Evolutionary conservation across 2,797 vertebrate genomes (phyloP), one percentile per base, ranked within the genome.

Genomic region (Onychomys arenicola): DNA sequence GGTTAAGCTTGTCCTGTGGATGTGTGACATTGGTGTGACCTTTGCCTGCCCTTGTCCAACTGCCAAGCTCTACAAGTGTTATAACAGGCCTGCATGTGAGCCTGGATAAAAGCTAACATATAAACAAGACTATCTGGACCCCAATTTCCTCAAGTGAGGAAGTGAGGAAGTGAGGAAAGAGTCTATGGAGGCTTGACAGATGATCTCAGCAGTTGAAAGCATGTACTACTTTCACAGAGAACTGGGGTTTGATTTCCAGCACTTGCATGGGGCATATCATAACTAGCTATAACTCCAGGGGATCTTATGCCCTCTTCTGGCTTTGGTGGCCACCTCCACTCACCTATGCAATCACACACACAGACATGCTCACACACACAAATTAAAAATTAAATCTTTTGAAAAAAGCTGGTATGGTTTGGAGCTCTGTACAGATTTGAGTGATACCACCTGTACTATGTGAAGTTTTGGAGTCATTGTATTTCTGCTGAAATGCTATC

Each of bases 111-210:
- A 21, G 6, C 3, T 83, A 57, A 29, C 25, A 81, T 81, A 84
- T 77, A 29, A 37, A 5, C 61, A 29, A 63, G 2, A 34, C 12
- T 76, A 59, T 82, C 6, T 67, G 59, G 3, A 32, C 34, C 19
- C 94, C 69, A 40, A 0, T 85, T 76, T 73, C 63, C 29, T 92
- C 32, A 80, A 67, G 82, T 81, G 23, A 46, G n/a, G 87, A 57
- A 67, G 82, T 81, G 23, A 46, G n/a, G 87, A 57, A 49, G 40
- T 80, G 7, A 63, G 93, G 59, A 85, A 17, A 96, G 17, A 52
- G 27, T 9, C 1, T 19, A 19, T 6, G 25, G 43, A 21, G n/a
- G 5, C 14, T 40, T 8, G 49, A 57, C 52, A 73, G 19, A 57
- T 73, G 34, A 0, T 71, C n/a, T 57, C n/a, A 55, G 34, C 13